Conservation (phyloP, 1,140 invertebrate species). For the Pseudoatta argentina region DNA sequence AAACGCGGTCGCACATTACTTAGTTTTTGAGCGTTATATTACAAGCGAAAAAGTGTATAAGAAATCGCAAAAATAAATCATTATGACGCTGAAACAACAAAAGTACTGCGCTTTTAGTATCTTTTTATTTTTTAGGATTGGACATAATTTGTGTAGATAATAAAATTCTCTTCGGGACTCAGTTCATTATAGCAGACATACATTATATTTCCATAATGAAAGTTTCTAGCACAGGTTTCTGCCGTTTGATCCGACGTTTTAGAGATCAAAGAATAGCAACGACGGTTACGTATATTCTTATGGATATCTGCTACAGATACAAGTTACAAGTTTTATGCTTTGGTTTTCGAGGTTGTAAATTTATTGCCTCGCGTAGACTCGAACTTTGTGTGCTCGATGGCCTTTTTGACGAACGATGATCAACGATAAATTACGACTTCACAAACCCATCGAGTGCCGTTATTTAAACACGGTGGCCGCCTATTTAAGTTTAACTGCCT, state of each 20-base stretch:
- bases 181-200: slow-evolving; percentile 40
- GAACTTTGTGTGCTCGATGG: slow-evolving; percentile 82
- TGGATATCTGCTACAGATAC: slow-evolving; percentile 49
- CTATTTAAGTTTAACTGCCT: slow-evolving; percentile 82
- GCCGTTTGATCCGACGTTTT: neutral
- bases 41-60: neutral
- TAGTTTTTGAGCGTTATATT: neutral
- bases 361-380: slow-evolving; percentile 80
- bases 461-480: slow-evolving; percentile 83
- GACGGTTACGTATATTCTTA: slow-evolving; percentile 21
- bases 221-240: slow-evolving; percentile 9
- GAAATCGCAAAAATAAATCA: slow-evolving; percentile 16
- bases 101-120: neutral
- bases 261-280: slow-evolving; percentile 39
- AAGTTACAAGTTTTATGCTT: slow-evolving; percentile 78
- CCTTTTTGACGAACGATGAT: slow-evolving; percentile 83
- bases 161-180: slow-evolving; percentile 45
- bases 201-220: slow-evolving; percentile 54
- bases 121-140: neutral
- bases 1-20: neutral
- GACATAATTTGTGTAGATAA: slow-evolving; percentile 53
- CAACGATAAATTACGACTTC: slow-evolving; percentile 84
- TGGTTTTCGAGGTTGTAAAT: slow-evolving; percentile 82
- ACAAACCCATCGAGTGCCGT: slow-evolving; percentile 80
- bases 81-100: slow-evolving; percentile 12